Evolutionary conservation across 2,888 invertebrate genomes (phyloP).

Genomic region (Luperina testacea): DNA sequence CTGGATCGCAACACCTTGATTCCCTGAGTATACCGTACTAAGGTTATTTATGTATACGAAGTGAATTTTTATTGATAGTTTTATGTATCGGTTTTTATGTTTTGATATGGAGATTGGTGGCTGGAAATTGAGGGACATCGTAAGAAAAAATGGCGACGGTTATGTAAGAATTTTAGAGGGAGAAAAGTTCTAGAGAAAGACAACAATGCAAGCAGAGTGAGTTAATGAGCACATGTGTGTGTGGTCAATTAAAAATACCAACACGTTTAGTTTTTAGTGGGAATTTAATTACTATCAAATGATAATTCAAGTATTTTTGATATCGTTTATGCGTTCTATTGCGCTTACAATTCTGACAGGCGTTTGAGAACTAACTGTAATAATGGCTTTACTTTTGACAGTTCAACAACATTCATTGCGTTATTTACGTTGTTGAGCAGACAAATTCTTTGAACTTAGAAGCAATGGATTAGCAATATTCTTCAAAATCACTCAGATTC

Average conservation of each 20-base stretch:
- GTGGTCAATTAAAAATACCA: background rate
- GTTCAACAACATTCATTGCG: background rate
- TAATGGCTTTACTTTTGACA: background rate
- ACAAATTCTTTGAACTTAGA: background rate
- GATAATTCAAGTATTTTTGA: background rate
- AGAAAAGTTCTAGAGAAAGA: background rate
- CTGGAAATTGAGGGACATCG: background rate
- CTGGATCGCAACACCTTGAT: slow-evolving; percentile 81
- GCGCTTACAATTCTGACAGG: slow-evolving; percentile 11
- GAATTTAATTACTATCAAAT: no score
- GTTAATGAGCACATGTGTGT: background rate
- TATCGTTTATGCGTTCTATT: slow-evolving; percentile 7
- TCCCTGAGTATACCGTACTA: slow-evolving; percentile 68
- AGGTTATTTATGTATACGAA: slow-evolving; percentile 50
- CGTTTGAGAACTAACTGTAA: background rate
- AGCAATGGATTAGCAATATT: background rate
- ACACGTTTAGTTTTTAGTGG: background rate
- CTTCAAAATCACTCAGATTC: background rate
- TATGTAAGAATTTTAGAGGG: background rate
- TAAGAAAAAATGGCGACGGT: background rate
- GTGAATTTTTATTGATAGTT: slow-evolving; percentile 65
- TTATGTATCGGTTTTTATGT: slow-evolving; percentile 56
- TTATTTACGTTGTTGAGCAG: background rate
- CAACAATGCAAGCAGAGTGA: background rate
- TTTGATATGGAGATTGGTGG: slow-evolving; percentile 51